phyloP scores from a whole-genome alignment of 1,140 invertebrate genomes.

The Caenorhabditis remanei region DNA sequence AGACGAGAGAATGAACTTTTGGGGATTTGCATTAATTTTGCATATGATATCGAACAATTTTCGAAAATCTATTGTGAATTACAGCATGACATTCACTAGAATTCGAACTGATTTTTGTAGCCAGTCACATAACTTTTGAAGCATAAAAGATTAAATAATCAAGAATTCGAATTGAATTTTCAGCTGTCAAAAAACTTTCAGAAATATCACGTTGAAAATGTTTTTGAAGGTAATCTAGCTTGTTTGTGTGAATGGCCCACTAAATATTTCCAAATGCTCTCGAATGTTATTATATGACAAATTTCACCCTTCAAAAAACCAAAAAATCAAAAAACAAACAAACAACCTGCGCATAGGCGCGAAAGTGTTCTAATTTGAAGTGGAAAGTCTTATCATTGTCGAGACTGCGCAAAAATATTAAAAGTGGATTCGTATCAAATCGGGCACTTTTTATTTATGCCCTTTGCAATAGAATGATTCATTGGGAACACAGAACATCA shows the following conservation, averaged over 20 bases:
- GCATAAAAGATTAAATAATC: no score
- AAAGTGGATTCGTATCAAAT: neutral
- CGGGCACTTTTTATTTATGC: neutral
- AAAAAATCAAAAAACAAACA: neutral
- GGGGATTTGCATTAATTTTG: constrained; percentile 26
- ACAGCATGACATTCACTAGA: no score
- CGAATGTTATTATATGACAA: constrained; percentile 19
- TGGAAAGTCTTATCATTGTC: neutral
- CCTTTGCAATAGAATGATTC: neutral
- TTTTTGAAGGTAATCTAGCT: neutral
- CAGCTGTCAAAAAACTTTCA: neutral
- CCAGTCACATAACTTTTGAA: no score
- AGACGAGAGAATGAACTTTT: neutral
- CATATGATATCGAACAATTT: neutral
- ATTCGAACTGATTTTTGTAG: neutral
- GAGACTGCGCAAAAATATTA: no score
- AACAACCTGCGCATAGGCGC: neutral
- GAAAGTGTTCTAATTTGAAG: neutral
- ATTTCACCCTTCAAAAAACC: neutral
- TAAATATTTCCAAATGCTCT: neutral
- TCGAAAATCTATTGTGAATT: neutral
- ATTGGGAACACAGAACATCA: neutral
- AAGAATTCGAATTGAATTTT: no score
- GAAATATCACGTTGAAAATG: neutral
- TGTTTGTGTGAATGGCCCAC: neutral